Conservation (phyloP, 2,113 vertebrate species). For the Aleadryas rufinucha region DNA sequence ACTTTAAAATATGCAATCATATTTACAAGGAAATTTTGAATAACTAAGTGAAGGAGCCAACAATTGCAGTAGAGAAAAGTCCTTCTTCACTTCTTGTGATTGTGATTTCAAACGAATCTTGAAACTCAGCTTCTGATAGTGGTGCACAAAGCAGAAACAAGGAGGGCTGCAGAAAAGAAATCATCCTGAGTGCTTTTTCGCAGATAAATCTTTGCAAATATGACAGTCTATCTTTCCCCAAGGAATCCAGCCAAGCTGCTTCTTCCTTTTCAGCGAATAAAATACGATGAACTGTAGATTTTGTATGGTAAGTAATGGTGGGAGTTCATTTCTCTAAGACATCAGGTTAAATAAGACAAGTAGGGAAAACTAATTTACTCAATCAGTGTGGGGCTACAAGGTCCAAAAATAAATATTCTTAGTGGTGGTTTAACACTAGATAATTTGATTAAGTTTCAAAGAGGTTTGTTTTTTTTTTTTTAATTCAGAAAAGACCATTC, state of each 20-base stretch:
- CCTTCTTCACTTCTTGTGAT: not conserved
- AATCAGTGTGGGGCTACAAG: not conserved
- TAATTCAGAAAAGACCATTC: not conserved
- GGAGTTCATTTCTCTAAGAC: not conserved
- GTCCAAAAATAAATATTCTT: not conserved
- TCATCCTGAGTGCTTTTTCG: constrained; percentile 54
- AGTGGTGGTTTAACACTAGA: not conserved
- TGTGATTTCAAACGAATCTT: constrained; percentile 1
- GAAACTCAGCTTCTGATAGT: not conserved
- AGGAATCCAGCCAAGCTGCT: constrained; percentile 55
- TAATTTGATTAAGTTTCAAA: not conserved
- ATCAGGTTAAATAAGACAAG: not conserved
- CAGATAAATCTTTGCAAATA: constrained; percentile 63
- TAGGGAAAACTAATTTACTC: not conserved
- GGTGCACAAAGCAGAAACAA: constrained; percentile 1
- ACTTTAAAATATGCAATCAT: constrained; percentile 62
- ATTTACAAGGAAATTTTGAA: constrained; percentile 63
- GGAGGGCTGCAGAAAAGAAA: not conserved
- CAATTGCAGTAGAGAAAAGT: not conserved
- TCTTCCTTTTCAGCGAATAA: constrained; percentile 53
- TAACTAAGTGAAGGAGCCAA: constrained; percentile 23
- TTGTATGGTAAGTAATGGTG: not conserved
- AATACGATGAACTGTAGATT: constrained; percentile 59
- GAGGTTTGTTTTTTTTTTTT: no score
- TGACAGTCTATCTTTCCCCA: constrained; percentile 53